phyloP scores from a whole-genome alignment of 2,888 invertebrate species.

The Lithophane ornitopus region DNA sequence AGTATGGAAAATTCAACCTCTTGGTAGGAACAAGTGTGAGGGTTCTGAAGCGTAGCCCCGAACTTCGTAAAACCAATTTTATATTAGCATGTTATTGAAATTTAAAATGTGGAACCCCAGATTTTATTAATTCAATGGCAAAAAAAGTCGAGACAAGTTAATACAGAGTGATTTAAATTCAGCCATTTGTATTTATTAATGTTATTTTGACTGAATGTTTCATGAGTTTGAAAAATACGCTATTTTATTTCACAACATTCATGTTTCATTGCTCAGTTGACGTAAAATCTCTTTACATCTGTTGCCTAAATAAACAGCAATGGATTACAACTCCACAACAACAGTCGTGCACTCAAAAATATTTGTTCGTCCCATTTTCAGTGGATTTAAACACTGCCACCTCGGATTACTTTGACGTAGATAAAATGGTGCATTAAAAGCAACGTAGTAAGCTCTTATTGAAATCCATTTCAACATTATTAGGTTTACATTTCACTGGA shows the following conservation, averaged over 20 bases:
- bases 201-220: constrained; percentile 8
- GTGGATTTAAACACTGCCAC: constrained; percentile 39
- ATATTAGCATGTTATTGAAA: constrained; percentile 67
- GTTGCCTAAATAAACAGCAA: constrained; percentile 13
- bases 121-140: constrained; percentile 46
- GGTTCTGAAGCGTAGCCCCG: constrained; percentile 42
- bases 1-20: constrained; percentile 61
- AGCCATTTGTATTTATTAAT: constrained; percentile 30
- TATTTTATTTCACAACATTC: background rate
- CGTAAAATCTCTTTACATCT: background rate
- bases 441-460: constrained; percentile 42
- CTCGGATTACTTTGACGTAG: constrained; percentile 46
- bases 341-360: background rate
- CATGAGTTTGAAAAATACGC: background rate
- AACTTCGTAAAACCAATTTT: constrained; percentile 63
- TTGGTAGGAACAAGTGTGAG: constrained; percentile 61
- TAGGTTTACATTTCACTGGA: constrained; percentile 28
- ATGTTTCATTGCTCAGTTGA: background rate
- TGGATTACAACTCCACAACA: constrained; percentile 3
- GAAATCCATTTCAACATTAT: constrained; percentile 49
- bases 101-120: constrained; percentile 56
- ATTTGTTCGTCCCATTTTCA: constrained; percentile 13
- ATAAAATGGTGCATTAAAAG: constrained; percentile 48
- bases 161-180: constrained; percentile 22
- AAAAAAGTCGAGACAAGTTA: constrained; percentile 30